Percentiles rank a stretch among this genome's conserved stretches.
Conservation (phyloP, 2,888 invertebrate genomes). For the Callyntrura sp. region DNA sequence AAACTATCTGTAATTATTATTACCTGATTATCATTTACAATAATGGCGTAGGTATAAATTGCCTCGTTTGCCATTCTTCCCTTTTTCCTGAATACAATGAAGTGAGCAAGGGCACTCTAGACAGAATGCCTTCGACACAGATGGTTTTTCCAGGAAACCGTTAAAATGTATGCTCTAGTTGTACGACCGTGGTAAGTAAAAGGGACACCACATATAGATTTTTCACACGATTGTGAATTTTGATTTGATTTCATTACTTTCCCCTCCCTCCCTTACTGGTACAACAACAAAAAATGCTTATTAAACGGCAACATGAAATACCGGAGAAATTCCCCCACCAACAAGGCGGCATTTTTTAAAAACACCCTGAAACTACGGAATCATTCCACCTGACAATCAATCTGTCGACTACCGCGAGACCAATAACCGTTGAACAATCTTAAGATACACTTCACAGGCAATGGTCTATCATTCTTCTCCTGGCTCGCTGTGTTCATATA, state of each 20-base stretch:
- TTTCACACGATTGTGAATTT: slow-evolving; percentile 22
- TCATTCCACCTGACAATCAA: slow-evolving; percentile 25
- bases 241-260: slow-evolving; percentile 30
- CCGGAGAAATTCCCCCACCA: no score
- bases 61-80: not conserved
- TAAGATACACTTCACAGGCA: no score
- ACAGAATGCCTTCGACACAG: no score
- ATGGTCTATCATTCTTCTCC: no score
- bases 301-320: slow-evolving; percentile 7
- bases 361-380: no score
- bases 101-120: no score
- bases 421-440: no score
- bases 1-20: slow-evolving; percentile 22
- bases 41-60: not conserved
- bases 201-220: slow-evolving; percentile 13
- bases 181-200: not conserved
- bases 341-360: no score
- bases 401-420: not conserved
- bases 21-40: not conserved
- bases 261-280: not conserved
- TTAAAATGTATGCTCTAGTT: slow-evolving; percentile 2
- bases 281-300: not conserved
- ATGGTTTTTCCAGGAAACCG: not conserved
- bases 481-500: no score
- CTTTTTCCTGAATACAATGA: slow-evolving; percentile 5